Evolutionary conservation across 2,797 vertebrate species (phyloP), one percentile per base, ranked within the genome.

Genomic region (Takifugu rubripes): DNA sequence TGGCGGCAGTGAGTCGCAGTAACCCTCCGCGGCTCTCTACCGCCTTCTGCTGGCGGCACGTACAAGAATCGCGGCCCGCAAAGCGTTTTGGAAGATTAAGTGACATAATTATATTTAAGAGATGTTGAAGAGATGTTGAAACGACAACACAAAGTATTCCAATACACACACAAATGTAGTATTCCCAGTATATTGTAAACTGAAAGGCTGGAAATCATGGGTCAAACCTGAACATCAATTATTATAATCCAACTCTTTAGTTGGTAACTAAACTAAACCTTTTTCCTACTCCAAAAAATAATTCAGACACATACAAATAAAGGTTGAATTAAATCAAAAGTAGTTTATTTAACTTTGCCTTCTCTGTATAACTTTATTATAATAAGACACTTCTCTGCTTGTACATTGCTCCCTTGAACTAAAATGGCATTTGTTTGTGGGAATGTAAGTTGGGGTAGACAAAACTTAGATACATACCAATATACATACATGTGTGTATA

Each of bases 371-470:
- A 88, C 88, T 90, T 91, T 92, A 92, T 92, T 91, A 92, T 92
- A 90, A 92, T 92, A 93, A 93, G 92, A 93, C 92, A 93, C 91
- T 92, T 92, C 88, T 93, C 91, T 91, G 91, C 92, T 92, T 92
- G 90, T 92, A 92, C 92, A 92, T 93, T 92, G 92, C 91, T 93
- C 92, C 92, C 91, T 91, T 93, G 87, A 92, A 92, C 90, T 92
- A 87, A 92, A 92, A 92, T 92, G 90, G 90, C 91, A 92, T 83
- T 85, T 91, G 80, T 90, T 87, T 81, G 84, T 91, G 92, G 92
- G 92, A 93, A 92, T 93, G 92, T 90, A 93, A 92, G 90, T 91
- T 91, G 92, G 91, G 92, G 90, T 84, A 85, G 89, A 92, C 90
- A 87, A 84, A 91, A 92, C 89, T 88, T 90, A 86, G 88, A 92